A percentile compares a stretch with the other conserved stretches of the same genome.
These are phyloP conservation scores for Dufourea novaeangliae DNA, from an alignment of 1,140 invertebrate genomes.

Conservation along the genomic window DNA sequence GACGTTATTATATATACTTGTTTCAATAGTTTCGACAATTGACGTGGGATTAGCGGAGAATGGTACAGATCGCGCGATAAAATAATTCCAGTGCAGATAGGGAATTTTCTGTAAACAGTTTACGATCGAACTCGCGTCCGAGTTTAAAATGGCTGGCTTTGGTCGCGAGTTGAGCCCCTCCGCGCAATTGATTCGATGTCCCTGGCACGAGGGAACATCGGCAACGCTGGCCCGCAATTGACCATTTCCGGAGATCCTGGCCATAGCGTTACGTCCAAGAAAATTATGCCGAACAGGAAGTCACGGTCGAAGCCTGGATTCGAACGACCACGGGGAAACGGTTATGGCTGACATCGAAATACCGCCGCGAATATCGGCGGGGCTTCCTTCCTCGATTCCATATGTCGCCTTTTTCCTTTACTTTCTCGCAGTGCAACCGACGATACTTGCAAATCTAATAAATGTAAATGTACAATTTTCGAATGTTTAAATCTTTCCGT, in stretches of 20 bases:
- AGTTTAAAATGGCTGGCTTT: constrained; percentile 33
- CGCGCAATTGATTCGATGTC: constrained; percentile 44
- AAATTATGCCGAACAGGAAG: constrained; percentile 57
- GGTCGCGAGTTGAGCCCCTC: neutral
- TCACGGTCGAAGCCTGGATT: constrained; percentile 38
- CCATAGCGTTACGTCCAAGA: constrained; percentile 38
- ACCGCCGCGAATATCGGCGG: constrained; percentile 50
- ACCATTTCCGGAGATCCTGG: constrained; percentile 51
- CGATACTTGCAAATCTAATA: constrained; percentile 11
- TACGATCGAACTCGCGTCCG: constrained; percentile 17
- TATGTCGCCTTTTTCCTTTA: neutral
- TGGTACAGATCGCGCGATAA: neutral
- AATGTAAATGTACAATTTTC: too few relatives aligned
- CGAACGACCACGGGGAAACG: constrained; percentile 53
- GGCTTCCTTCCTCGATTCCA: constrained; percentile 34
- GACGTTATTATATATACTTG: too few relatives aligned
- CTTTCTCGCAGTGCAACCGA: constrained; percentile 4
- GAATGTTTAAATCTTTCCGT: too few relatives aligned
- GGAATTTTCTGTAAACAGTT: neutral
- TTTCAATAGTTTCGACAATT: too few relatives aligned
- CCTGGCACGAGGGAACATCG: constrained; percentile 30
- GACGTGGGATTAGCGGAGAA: too few relatives aligned
- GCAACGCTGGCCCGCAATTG: constrained; percentile 24
- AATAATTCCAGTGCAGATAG: neutral
- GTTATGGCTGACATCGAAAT: constrained; percentile 59